phyloP scores from a whole-genome alignment of 2,888 invertebrate species.

The Agrotis clavis region DNA sequence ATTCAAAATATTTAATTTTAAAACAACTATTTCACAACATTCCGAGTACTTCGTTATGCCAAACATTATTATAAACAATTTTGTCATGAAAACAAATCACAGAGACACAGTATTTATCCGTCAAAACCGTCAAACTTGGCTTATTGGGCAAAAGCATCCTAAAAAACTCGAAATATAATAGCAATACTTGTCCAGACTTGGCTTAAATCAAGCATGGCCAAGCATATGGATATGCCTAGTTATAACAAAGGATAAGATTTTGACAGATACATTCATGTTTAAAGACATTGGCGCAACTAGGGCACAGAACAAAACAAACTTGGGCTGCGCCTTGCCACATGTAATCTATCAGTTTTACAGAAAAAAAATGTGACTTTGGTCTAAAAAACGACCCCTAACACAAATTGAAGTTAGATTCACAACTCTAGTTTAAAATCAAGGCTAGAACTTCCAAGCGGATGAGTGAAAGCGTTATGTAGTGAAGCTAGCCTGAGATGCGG shows the following conservation, averaged over 20 bases:
- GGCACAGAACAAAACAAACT: conserved; percentile 38
- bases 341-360: conserved; percentile 12
- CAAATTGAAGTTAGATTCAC: conserved; percentile 38
- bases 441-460: conserved; percentile 18
- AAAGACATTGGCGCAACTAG: conserved; percentile 61
- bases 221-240: conserved; percentile 25
- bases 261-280: conserved; percentile 47
- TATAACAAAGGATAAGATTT: conserved; percentile 35
- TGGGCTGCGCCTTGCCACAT: conserved; percentile 8
- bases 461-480: conserved; percentile 14
- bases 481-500: conserved; percentile 8
- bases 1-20: conserved; percentile 64
- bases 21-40: conserved; percentile 71
- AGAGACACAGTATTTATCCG: conserved; percentile 49
- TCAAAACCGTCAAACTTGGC: conserved; percentile 42
- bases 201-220: conserved; percentile 35
- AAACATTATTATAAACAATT: conserved; percentile 55
- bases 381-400: conserved; percentile 56
- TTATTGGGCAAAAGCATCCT: conserved; percentile 20
- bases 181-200: conserved; percentile 44
- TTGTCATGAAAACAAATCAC: conserved; percentile 65
- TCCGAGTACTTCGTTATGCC: conserved; percentile 63
- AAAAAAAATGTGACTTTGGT: conserved; percentile 16
- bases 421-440: conserved; percentile 25
- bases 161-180: conserved; percentile 22